Base-by-base conservation (phyloP, 2,113 vertebrate genomes). In the Stigmatopora argus region DNA sequence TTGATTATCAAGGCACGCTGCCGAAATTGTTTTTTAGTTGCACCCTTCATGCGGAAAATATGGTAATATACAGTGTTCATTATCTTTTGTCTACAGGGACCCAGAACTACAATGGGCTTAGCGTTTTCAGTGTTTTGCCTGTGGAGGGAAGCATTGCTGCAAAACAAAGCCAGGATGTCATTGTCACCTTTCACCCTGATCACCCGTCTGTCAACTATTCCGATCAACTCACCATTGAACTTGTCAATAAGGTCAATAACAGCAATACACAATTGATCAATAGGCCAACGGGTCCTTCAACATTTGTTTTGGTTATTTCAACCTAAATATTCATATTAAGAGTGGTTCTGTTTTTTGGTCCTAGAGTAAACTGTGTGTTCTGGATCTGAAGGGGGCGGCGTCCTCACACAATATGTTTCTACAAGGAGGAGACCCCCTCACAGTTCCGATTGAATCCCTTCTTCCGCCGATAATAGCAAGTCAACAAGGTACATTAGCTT, bases 101-200 rank as follows among this genome's bases (percentile, higher is more conserved):
- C 0, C 93, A 96, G 78, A 96, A 96, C 85, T 81, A 90, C 75
- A 92, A 26, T 0, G 94, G 93, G 21, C 78, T 90, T 53, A 93
- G 93, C 45, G 95, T 93, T 65, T 98, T 98, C 90, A 91, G 87
- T 0, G 78, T 92, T 19, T 65, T 49, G 51, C 96, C 95, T 0
- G 64, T 70, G 75, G 82, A 91, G 79, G 94, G 95, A 66, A 45
- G 85, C 74, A 84, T 98, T 38, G 65, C 72, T 9, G 84, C 93
- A 3, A 91, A 90, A 52, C 77, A 76, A 60, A 83, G 66, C 15
- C 90, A 91, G 74, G 92, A 94, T 64, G 83, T 96, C 60, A 75
- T 74, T 0, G 84, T 98, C 62, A 93, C 89, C 55, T 99, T 99
- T 87, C 93, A 90, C 14, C 94, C 96, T 0, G 95, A 97, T 62